Base-by-base conservation (phyloP, 2,113 vertebrate genomes). In the Ptyas mucosa region DNA sequence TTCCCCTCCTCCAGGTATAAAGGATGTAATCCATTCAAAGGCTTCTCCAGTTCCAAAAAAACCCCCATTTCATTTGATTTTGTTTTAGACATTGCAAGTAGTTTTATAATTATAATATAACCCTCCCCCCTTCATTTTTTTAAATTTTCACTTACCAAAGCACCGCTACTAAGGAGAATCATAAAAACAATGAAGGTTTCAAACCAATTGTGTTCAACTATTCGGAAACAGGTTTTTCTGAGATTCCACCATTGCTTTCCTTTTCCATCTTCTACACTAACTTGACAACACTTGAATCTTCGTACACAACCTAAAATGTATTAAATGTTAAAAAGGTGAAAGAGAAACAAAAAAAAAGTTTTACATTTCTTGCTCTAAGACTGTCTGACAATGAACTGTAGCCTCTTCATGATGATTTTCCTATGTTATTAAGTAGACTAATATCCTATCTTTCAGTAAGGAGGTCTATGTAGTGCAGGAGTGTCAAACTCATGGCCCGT, bases 181-280 rank as follows among this genome's bases (percentile, higher is more conserved):
- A 99, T 99, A 96, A 99, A 99, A 97, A 99, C 98, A 94, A 99
- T 99, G 97, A 99, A 99, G 94, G 98, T 99, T 97, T 99, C 99
- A 95, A 99, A 99, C 99, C 99, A 99, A 97, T 98, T 99, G 97
- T 99, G 99, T 95, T 99, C 99, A 94, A 99, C 99, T 91, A 99
- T 99, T 94, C 97, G 98, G 95, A 97, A 99, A 97, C 99, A 99
- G 14, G 99, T 99, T 97, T 98, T 99, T 75, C 99, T 98, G 53
- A 99, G 94, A 20, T 97, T 98, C 99, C 99, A 99, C 99, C 99
- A 99, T 43, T 97, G 96, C 95, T 98, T 99, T 96, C 99, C 98
- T 96, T 96, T 97, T 93, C 98, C 99, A 93, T 98, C 98, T 57
- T 99, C 98, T 88, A 98, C 97, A 89, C 98, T 98, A 93, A 99